phyloP scores from a whole-genome alignment of 2,113 vertebrate genomes.

The Oreochromis spilurus region DNA sequence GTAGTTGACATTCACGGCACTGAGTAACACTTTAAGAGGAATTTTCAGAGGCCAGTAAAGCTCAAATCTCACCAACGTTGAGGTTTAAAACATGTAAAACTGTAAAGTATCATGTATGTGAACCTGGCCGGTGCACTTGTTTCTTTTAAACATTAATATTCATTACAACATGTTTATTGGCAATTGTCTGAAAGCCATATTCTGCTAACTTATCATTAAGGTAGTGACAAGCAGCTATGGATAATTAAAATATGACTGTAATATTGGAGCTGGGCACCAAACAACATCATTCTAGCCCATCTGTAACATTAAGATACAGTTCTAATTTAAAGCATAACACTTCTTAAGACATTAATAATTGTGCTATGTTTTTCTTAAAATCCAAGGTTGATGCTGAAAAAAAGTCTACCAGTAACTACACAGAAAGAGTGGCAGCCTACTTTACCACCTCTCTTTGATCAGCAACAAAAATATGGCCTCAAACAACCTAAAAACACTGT shows the following conservation, averaged over 20 bases:
- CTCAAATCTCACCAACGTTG: neutral
- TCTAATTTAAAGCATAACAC: neutral
- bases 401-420: neutral
- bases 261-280: neutral
- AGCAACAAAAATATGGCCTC: neutral
- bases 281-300: neutral
- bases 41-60: neutral
- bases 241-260: neutral
- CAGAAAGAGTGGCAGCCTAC: rapidly evolving
- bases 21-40: neutral
- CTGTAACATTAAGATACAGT: rapidly evolving
- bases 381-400: neutral
- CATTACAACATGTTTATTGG: neutral
- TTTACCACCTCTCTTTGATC: neutral
- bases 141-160: neutral
- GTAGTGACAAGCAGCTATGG: neutral
- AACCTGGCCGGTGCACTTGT: neutral
- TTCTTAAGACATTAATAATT: too few species aligned
- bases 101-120: neutral
- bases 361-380: neutral
- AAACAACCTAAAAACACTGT: neutral
- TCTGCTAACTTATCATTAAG: neutral
- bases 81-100: neutral
- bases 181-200: neutral
- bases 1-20: neutral